These are phyloP conservation scores for Petrocephalus schoutedeni DNA, from an alignment of 2,797 vertebrate species.

Conservation along the genomic window DNA sequence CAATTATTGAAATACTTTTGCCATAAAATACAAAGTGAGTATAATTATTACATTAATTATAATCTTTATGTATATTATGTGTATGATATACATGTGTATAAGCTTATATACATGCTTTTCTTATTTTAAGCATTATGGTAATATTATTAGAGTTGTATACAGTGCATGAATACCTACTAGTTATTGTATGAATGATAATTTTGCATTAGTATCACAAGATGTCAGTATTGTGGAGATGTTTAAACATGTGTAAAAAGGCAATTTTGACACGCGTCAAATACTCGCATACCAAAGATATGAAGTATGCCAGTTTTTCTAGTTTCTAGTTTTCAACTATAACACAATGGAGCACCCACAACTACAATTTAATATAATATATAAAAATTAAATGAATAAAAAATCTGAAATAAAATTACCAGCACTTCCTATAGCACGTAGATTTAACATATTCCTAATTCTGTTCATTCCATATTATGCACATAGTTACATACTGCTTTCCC, in stretches of 20 bases:
- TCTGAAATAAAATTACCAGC: neutral
- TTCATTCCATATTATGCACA: neutral
- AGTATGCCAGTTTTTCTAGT: neutral
- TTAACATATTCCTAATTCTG: neutral
- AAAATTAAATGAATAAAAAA: neutral
- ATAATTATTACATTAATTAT: neutral
- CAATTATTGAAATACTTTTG: neutral
- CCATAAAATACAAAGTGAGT: neutral
- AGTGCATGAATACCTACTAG: neutral
- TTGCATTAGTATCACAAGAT: conserved; percentile 6
- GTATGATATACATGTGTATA: neutral
- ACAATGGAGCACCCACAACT: neutral
- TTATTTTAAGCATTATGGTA: neutral
- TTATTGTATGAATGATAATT: neutral
- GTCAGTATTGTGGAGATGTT: conserved; percentile 9
- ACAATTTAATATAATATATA: neutral
- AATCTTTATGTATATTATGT: neutral
- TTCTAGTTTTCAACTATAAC: neutral
- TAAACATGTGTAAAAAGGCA: neutral
- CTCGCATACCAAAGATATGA: neutral
- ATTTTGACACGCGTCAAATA: neutral
- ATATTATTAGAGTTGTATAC: neutral
- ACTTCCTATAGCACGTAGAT: neutral
- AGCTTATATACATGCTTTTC: neutral
- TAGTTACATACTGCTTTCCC: neutral